Evolutionary conservation across 2,113 vertebrate genomes (phyloP), one percentile per base, ranked within the genome.

Genomic region (Clarias batrachus): DNA sequence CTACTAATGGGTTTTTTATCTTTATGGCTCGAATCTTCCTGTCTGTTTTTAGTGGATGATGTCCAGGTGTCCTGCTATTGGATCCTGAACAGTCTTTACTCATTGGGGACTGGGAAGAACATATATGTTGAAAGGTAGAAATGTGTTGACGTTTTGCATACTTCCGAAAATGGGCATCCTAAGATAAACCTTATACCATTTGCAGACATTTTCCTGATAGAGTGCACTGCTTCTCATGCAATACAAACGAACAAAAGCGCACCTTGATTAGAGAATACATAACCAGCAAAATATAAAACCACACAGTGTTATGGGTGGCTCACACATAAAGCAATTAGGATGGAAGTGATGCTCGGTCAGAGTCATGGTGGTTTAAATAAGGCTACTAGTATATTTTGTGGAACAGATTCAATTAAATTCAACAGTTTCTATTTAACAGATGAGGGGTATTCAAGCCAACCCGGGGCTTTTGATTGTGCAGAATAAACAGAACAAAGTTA

Each of bases 101-200:
- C 97, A 4, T 95, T 99, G 85, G 98, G 98, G 63, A 99, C 98
- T 25, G 98, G 98, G 70, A 99, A 99, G 92, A 99, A 99, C 94
- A 98, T 99, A 93, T 99, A 99, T n/a, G 97, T 99, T 87, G 98
- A 99, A 94, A 97, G 98, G 98, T 99, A 97, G 70, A 33, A 33
- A 56, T 27, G 27, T 16, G 19, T n/a, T n/a, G 56, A 80, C 3
- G 37, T 30, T 79, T 57, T 57, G 10, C 14, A 11, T 79, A 79
- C 1, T 60, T 21, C 21, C 11, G 0, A 74, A 48, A 48, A 30
- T 17, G 19, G 17, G 5, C 19, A 23, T 60, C 6, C 6, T 68
- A 7, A 30, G n/a, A 63, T n/a, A 63, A 63, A 16, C 23, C 23
- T 30, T n/a, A 65, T 25, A 65, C 25, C 10, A 30, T 16, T 68